Evolutionary conservation across 2,888 invertebrate genomes (phyloP), one percentile per base, ranked within the genome.

Genomic region (Torymus tubicola): DNA sequence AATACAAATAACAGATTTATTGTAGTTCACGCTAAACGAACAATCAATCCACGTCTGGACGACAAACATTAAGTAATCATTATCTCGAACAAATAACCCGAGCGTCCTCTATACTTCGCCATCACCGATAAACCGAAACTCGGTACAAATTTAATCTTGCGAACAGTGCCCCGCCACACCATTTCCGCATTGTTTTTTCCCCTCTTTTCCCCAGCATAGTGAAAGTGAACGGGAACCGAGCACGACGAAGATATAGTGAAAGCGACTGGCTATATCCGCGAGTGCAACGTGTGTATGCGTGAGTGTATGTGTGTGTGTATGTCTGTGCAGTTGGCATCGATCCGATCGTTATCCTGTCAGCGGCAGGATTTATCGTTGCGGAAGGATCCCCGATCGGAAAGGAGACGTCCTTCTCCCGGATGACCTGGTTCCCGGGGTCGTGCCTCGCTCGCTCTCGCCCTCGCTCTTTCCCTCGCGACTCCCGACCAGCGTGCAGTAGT

Each of bases 331-430:
- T 79, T 81, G 78, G 75, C 72, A 78, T 81, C 73, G 78, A 81
- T 76, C 71, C 72, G 70, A 81, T 83, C 78, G 81, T 78, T 77
- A 78, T 78, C 68, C 75, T 72, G 80, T 81, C 81, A 81, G 63
- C 69, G 42, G 55, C 71, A 78, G 77, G 72, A 81, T 81, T 83
- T 83, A 83, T 83, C 73, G 76, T 74, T 74, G 64, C 78, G 78
- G 78, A 83, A 80, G 77, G 77, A 81, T 83, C 70, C 70, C 72
- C 74, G 74, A 78, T 80, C 70, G 74, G 77, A 76, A 78, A 81
- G 73, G 72, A 73, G 81, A 80, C 73, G 71, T 83, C 74, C 80
- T 77, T 79, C 70, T 80, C 67, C 60, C 67, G 77, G 71, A 75
- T 81, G 83, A 83, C 83, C 81, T 81, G 81, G 74, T 81, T 83